These are phyloP conservation scores for Folsomia candida DNA, from an alignment of 2,888 invertebrate species.

Conservation along the genomic window DNA sequence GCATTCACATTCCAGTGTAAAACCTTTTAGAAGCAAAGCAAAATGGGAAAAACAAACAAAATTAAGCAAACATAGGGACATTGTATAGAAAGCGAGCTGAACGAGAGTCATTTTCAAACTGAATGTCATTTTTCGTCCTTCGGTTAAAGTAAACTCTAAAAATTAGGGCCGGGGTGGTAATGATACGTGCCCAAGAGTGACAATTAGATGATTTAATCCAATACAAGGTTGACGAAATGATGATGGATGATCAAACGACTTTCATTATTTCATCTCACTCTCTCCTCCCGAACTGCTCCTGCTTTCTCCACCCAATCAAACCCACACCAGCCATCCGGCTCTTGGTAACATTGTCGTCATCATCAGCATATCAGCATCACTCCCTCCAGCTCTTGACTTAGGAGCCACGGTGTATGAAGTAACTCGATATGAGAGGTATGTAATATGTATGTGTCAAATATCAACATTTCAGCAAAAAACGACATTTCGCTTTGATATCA, in stretches of 20 bases:
- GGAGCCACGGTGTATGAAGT: no score
- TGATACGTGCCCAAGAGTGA: conserved; percentile 7
- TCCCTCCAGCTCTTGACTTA: no score
- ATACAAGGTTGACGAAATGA: conserved; percentile 8
- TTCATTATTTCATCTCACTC: background rate
- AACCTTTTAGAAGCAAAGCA: background rate
- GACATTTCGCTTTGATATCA: background rate
- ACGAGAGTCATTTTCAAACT: background rate
- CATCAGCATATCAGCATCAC: no score
- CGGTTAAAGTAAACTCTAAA: background rate
- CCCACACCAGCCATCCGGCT: background rate
- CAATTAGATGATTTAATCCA: conserved; percentile 10
- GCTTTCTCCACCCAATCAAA: background rate
- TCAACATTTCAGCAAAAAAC: background rate
- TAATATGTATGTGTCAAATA: background rate
- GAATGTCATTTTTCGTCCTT: background rate
- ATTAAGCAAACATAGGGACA: background rate
- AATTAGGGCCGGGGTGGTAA: background rate
- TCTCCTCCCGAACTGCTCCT: no score
- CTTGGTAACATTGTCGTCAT: no score
- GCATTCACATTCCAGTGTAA: background rate
- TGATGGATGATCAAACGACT: conserved; percentile 8
- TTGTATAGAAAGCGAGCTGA: background rate
- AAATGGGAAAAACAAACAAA: background rate
- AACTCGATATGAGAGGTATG: no score